Evolutionary conservation across 2,797 vertebrate genomes (phyloP), one percentile per base, ranked within the genome.

Genomic region (Tangara arthus): DNA sequence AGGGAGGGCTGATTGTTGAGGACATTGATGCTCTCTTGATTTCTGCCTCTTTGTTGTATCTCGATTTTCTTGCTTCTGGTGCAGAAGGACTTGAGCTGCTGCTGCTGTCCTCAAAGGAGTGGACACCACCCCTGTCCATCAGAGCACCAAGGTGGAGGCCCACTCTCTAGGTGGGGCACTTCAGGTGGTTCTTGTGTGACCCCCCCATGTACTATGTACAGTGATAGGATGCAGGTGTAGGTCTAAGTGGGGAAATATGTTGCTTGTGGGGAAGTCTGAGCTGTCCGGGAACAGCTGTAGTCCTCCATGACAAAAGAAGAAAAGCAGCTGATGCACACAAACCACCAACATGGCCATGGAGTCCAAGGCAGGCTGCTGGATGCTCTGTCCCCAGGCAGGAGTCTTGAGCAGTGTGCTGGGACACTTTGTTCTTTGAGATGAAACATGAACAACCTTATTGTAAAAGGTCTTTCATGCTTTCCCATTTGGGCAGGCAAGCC

Each of bases 311-410:
- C 59, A 47, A 75, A 50, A 50, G 16, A 50, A 42, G 7, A 1
- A 63, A 44, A 86, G 22, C 26, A 75, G 41, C 13, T 2, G 3
- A 26, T 15, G 17, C 24, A 66, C 0, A 6, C 28, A 64, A 92
- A 39, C 17, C 14, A n/a, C 41, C 0, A 1, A 1, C 3, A 1
- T 7, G 16, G 20, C 41, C 47, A 4, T 37, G 20, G 28, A 12
- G 3, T 52, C 15, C 34, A 9, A 27, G 28, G 22, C 32, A 75
- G 30, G 27, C 26, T 70, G 6, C 15, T 71, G 50, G 61, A 20
- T 82, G 23, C 15, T 66, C 15, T 1, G 0, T 59, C 8, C 28
- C 15, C 28, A 41, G 35, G 24, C 20, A 59, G 15, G 15, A 79
- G 15, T 55, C 39, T 47, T 57, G 8, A 18, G 6, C 35, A 47